Evolutionary conservation across 2,888 invertebrate genomes (phyloP), one percentile per base, ranked within the genome.

Genomic region (Thecophora atra): DNA sequence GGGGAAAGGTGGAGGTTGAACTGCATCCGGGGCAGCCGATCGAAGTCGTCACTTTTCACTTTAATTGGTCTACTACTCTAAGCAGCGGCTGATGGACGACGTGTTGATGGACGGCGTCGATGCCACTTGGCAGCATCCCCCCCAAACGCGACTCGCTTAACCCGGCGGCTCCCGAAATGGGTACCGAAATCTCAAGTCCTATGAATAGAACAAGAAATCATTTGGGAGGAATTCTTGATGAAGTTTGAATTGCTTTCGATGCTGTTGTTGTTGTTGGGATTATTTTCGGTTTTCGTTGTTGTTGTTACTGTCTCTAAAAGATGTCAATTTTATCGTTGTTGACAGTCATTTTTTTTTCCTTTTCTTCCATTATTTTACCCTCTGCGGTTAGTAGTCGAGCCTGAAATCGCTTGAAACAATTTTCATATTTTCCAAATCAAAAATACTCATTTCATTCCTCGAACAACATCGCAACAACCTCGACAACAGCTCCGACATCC

Each of bases 281-380:
- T 58, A 58, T 63, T 63, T 70, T 63, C 30, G 24, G 30, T 7
- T 52, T 62, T 24, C 52, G 17, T 30, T 52, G 19, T 54, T 21
- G n/a, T 21, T 51, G 51, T 51, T 68, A 21, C 42, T 37, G 37
- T 37, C 11, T n/a, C 26, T 30, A 24, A 24, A 58, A 70, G 19
- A 58, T 70, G 70, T 70, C 47, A 63, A 70, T 51, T 21, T 51
- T 70, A 52, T 70, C 51, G 28, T 42, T 37, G 5, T n/a, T 28
- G 64, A 21, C 24, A 11, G 54, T n/a, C 4, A 21, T 19, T 58
- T 26, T 58, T 28, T n/a, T n/a, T n/a, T 47, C 13, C 5, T 47
- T 47, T 47, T 47, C 47, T 3, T 47, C 11, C 47, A 47, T 47
- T 15, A n/a, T 47, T 47, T 47, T 37, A 37, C 37, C 37, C 37